Evolutionary conservation across 1,140 invertebrate genomes (phyloP).

Genomic region (Platorchestia sp.): DNA sequence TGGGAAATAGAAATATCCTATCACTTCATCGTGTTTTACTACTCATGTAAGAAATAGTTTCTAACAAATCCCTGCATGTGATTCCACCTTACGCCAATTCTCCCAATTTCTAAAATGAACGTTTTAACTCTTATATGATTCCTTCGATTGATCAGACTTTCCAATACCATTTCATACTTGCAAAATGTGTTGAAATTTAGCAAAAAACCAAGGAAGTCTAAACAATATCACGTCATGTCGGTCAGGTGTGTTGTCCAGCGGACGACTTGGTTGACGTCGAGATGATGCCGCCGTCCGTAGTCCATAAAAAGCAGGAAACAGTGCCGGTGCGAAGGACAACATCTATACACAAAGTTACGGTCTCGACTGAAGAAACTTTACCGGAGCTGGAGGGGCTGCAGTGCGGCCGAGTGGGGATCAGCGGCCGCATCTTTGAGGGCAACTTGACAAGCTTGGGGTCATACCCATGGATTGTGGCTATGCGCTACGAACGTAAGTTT

Average conservation of each 20-base stretch:
- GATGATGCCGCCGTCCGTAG: not conserved
- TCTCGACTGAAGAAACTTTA: not conserved
- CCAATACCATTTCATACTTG: too few relatives aligned
- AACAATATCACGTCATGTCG: too few relatives aligned
- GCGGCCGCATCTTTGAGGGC: not conserved
- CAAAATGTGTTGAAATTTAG: too few relatives aligned
- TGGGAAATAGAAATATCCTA: too few relatives aligned
- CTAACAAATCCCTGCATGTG: too few relatives aligned
- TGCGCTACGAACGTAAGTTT: not conserved
- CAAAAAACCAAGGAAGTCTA: too few relatives aligned
- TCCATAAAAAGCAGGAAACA: not conserved
- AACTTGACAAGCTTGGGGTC: not conserved
- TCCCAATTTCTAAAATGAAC: too few relatives aligned
- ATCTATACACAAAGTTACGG: not conserved
- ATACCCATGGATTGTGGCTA: not conserved
- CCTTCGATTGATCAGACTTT: too few relatives aligned
- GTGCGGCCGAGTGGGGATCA: not conserved
- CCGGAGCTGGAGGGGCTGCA: not conserved
- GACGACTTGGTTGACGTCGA: not conserved
- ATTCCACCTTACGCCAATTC: too few relatives aligned
- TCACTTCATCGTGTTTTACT: too few relatives aligned
- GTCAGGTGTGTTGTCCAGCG: not conserved
- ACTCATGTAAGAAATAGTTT: too few relatives aligned
- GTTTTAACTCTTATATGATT: too few relatives aligned
- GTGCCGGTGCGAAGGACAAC: not conserved